These are phyloP conservation scores for Drosophila murphyi DNA, from an alignment of 1,140 invertebrate species.

Conservation along the genomic window DNA sequence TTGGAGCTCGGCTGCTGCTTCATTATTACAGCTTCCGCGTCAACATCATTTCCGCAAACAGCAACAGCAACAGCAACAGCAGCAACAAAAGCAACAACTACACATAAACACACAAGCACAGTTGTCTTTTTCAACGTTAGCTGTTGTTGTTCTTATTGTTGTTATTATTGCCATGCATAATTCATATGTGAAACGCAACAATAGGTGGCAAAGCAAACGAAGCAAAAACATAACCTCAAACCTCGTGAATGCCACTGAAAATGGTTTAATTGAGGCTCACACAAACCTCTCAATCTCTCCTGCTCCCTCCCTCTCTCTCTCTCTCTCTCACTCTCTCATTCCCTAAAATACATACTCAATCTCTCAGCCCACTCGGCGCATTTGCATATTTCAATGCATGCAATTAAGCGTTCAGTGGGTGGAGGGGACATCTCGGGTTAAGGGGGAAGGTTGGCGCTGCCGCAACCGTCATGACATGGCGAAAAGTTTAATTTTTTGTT, in stretches of 20 bases:
- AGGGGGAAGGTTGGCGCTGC: conserved; percentile 5
- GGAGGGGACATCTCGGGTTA: background rate
- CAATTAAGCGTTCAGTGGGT: conserved; percentile 63
- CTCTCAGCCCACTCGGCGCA: conserved; percentile 24
- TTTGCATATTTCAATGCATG: conserved; percentile 84
- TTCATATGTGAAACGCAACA: conserved; percentile 84
- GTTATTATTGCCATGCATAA: conserved; percentile 76
- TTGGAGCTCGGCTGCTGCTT: conserved; percentile 60
- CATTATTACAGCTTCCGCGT: conserved; percentile 84
- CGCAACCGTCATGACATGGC: conserved; percentile 55
- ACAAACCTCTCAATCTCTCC: conserved; percentile 14
- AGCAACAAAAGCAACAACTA: conserved; percentile 1
- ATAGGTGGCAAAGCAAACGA: conserved; percentile 71
- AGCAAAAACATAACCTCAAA: conserved; percentile 72
- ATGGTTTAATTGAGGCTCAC: conserved; percentile 78
- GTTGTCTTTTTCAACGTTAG: conserved; percentile 15
- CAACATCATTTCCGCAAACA: conserved; percentile 78
- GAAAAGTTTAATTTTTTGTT: conserved; percentile 51
- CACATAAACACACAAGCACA: conserved; percentile 4
- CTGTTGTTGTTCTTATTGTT: conserved; percentile 45
- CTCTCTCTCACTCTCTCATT: conserved; percentile 8
- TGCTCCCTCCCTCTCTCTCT: background rate
- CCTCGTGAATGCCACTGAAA: conserved; percentile 57
- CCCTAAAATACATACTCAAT: background rate
- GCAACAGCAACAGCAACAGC: conserved; percentile 14